Evolutionary conservation across 2,888 invertebrate species (phyloP), one percentile per base, ranked within the genome.

Genomic region (Stomorhina lunata): DNA sequence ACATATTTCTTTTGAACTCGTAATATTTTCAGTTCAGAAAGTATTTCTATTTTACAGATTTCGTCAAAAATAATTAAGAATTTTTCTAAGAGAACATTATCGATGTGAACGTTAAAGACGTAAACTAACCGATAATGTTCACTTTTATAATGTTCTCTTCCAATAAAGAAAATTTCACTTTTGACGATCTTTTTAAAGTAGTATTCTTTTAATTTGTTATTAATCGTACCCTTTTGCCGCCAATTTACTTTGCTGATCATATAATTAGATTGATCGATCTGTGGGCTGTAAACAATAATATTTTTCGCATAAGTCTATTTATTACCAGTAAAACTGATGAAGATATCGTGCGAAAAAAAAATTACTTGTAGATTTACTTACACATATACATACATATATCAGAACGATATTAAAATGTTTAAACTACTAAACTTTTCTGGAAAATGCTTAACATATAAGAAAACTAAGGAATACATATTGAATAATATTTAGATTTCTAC

Each of bases 1-100:
- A 89, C 89, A 4, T 89, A 89, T 79, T 89, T 89, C 84, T 89
- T 89, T 85, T 89, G 87, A 84, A 68, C n/a, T 5, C n/a, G 29
- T 40, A 29, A 61, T 29, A 55, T 2, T 27, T 27, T 27, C 15
- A 27, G 9, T 15, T 53, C 17, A 43, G 4, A 48, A 12, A 25
- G n/a, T n/a, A 6, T 12, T n/a, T n/a, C 7, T 43, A 37, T 68
- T 68, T 50, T 40, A 9, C 55, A 69, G 55, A 69, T 7, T 59
- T 71, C 22, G 48, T 48, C 22, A 9, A 50, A 68, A n/a, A 37
- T 34, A 34, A 9, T 20, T 4, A 27, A 55, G 5, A 27, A 27
- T 9, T 15, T n/a, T 20, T 1, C 3, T 17, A 22, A 37, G 15
- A 61, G 53, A 50, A 53, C 17, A 66, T 57, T 43, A 43, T 66